Evolutionary conservation across 1,140 invertebrate species (phyloP).

Genomic region (Pseudomyrmex flavicornis): DNA sequence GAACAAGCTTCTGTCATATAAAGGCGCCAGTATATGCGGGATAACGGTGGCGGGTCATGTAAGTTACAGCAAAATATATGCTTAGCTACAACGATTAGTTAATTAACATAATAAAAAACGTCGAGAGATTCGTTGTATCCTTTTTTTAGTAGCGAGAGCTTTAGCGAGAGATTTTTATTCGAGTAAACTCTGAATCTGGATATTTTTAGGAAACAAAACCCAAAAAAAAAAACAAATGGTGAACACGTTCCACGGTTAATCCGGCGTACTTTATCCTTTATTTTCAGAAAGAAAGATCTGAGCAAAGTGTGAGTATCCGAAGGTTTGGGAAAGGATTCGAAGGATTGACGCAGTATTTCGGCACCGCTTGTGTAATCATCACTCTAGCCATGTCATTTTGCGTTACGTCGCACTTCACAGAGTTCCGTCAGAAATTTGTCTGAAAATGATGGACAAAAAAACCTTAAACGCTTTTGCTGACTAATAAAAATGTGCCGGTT

Average conservation of each 20-base stretch:
- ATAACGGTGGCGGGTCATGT: constrained; percentile 59
- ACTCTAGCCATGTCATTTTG: constrained; percentile 74
- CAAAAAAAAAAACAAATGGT: neutral
- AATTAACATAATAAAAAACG: neutral
- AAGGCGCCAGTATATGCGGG: constrained; percentile 23
- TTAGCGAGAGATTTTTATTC: too few species aligned
- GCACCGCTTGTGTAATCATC: constrained; percentile 80
- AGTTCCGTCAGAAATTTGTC: constrained; percentile 41
- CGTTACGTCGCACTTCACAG: constrained; percentile 64
- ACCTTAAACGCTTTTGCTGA: constrained; percentile 14
- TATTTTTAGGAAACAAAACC: constrained; percentile 62
- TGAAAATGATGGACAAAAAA: constrained; percentile 18
- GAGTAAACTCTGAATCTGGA: constrained; percentile 14
- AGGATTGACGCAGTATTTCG: constrained; percentile 78
- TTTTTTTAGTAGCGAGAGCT: neutral
- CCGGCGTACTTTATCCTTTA: constrained; percentile 77
- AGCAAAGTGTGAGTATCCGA: constrained; percentile 84
- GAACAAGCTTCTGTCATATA: constrained; percentile 26
- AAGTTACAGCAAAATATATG: constrained; percentile 4
- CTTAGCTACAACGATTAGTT: constrained; percentile 32
- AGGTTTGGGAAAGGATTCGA: constrained; percentile 67
- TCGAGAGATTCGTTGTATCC: neutral
- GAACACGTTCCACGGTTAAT: constrained; percentile 71
- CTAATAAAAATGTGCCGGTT: constrained; percentile 26
- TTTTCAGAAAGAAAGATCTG: constrained; percentile 84